phyloP scores from a whole-genome alignment of 2,888 invertebrate species.

The Tetragnatha montana region DNA sequence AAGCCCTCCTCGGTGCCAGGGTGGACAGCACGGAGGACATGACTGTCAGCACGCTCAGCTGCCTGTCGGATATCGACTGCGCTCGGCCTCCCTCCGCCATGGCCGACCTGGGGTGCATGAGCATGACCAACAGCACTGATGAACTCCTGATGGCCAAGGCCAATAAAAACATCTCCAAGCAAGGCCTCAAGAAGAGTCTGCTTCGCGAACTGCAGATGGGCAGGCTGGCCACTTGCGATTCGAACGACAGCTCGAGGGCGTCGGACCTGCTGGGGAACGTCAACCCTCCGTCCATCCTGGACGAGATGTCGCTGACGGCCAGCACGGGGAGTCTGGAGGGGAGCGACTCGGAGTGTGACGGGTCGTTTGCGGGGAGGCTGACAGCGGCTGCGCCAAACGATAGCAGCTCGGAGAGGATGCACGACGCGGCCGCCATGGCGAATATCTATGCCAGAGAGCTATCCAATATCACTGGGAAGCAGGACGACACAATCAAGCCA shows the following conservation, averaged over 20 bases:
- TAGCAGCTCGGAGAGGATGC: constrained; percentile 78
- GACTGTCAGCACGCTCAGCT: constrained; percentile 67
- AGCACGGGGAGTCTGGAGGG: constrained; percentile 74
- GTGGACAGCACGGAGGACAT: constrained; percentile 68
- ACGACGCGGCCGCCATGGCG: constrained; percentile 73
- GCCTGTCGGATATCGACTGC: constrained; percentile 79
- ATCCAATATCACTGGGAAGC: constrained; percentile 73
- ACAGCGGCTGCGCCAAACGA: constrained; percentile 28
- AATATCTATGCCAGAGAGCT: constrained; percentile 75
- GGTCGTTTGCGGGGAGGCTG: background rate
- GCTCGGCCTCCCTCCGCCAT: constrained; percentile 87
- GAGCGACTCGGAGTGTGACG: constrained; percentile 61
- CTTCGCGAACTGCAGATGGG: constrained; percentile 58
- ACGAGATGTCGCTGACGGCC: constrained; percentile 78
- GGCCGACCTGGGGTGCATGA: constrained; percentile 80
- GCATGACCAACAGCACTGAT: constrained; percentile 71
- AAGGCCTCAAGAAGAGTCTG: constrained; percentile 49
- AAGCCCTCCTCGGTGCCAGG: constrained; percentile 77
- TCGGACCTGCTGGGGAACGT: constrained; percentile 86
- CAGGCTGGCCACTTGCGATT: constrained; percentile 32
- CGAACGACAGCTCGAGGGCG: constrained; percentile 86
- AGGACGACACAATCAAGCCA: too few relatives aligned
- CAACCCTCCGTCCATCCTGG: constrained; percentile 85
- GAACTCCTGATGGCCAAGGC: constrained; percentile 43
- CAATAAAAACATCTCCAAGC: constrained; percentile 14